Evolutionary conservation across 2,113 vertebrate genomes (phyloP).

Genomic region (Calidris pygmaea): DNA sequence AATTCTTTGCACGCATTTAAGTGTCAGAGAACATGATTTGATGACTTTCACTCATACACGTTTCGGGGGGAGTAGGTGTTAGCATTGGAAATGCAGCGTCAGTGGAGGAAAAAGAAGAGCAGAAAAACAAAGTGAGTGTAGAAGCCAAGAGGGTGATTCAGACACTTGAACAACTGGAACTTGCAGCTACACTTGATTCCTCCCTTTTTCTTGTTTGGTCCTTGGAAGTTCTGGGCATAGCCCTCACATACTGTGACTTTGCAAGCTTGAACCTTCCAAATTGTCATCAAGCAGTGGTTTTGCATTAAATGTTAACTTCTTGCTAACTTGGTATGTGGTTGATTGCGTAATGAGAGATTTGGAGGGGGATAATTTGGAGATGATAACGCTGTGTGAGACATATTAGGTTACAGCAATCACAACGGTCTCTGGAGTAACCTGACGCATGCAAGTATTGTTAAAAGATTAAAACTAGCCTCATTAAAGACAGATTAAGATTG

Average conservation of each 20-base stretch:
- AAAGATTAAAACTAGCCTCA: background rate
- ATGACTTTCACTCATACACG: accelerated
- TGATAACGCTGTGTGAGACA: background rate
- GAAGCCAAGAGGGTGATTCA: background rate
- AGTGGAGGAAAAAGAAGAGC: background rate
- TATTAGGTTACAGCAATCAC: background rate
- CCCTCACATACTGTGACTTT: background rate
- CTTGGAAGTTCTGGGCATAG: background rate
- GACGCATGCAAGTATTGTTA: background rate
- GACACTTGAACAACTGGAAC: background rate
- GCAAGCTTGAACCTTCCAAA: background rate
- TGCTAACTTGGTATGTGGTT: background rate
- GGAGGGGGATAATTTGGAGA: background rate
- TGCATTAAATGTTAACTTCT: background rate
- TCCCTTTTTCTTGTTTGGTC: background rate
- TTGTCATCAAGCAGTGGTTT: background rate
- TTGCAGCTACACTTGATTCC: background rate
- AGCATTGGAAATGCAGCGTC: background rate
- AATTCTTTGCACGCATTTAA: background rate
- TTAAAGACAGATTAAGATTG: slow-evolving; percentile 16
- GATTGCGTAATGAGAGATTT: background rate
- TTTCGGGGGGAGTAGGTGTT: background rate
- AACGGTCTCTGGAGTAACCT: background rate
- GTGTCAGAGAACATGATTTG: background rate
- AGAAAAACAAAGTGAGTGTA: background rate